A percentile compares a stretch with the other conserved stretches of the same genome.
These are phyloP conservation scores for Habropoda laboriosa DNA, from an alignment of 1,140 invertebrate genomes.

Conservation along the genomic window DNA sequence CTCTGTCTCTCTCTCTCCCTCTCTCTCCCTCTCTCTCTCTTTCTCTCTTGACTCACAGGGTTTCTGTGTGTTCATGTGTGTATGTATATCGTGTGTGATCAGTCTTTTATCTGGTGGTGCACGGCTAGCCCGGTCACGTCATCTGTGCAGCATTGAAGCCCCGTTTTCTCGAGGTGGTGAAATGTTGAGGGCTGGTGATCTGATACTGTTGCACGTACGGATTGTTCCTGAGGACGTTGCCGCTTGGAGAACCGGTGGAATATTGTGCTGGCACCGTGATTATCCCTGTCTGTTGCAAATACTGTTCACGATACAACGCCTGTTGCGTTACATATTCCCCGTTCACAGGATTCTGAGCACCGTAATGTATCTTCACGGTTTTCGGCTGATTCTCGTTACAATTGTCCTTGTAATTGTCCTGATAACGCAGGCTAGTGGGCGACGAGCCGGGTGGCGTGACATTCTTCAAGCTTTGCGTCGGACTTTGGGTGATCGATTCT, in stretches of 20 bases:
- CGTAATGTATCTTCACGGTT: slow-evolving; percentile 62
- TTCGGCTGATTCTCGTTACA: slow-evolving; percentile 61
- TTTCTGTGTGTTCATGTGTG: not conserved
- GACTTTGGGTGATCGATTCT: slow-evolving; percentile 78
- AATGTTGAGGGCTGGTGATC: slow-evolving; percentile 70
- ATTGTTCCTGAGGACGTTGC: slow-evolving; percentile 73
- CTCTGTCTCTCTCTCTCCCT: not conserved
- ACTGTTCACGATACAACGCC: slow-evolving; percentile 74
- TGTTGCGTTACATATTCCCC: slow-evolving; percentile 72
- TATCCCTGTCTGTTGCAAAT: slow-evolving; percentile 76
- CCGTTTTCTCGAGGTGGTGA: slow-evolving; percentile 68
- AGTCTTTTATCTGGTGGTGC: slow-evolving; percentile 79
- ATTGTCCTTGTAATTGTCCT: slow-evolving; percentile 68
- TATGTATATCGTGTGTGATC: slow-evolving; percentile 54
- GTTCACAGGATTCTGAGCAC: slow-evolving; percentile 65
- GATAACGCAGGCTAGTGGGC: slow-evolving; percentile 69
- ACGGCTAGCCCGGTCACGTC: slow-evolving; percentile 76
- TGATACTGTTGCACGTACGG: slow-evolving; percentile 78
- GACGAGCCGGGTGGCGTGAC: slow-evolving; percentile 69
- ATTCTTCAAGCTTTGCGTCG: slow-evolving; percentile 75
- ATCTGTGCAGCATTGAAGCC: slow-evolving; percentile 76
- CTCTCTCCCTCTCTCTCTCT: not conserved
- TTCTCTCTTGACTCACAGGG: slow-evolving; percentile 3
- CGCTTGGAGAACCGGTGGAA: slow-evolving; percentile 60
- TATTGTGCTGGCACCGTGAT: slow-evolving; percentile 68